Evolutionary conservation across 2,797 vertebrate species (phyloP).

Genomic region (Lacerta bilineata): DNA sequence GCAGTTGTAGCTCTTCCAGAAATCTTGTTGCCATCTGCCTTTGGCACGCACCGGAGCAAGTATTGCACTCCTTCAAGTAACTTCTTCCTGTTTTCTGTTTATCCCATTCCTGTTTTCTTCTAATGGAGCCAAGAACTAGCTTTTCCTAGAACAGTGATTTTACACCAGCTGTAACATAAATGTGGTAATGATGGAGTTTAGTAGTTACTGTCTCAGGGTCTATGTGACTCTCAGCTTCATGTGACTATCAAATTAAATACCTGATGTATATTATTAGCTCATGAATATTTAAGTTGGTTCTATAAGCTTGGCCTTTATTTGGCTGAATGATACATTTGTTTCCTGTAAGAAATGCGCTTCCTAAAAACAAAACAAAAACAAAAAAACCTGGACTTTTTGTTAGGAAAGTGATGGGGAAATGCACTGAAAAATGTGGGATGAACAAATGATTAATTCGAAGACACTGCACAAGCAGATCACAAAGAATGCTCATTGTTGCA

Average conservation of each 20-base stretch:
- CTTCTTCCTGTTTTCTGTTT: conserved; percentile 33
- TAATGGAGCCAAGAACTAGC: background rate
- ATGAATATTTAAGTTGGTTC: background rate
- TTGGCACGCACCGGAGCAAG: background rate
- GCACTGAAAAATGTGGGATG: no score
- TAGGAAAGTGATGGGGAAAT: no score
- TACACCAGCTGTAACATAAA: background rate
- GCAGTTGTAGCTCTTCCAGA: conserved; percentile 4
- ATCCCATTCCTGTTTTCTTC: conserved; percentile 20
- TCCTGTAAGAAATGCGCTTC: background rate
- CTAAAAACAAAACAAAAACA: no score
- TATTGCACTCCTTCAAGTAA: background rate
- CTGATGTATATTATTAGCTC: background rate
- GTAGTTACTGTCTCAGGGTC: background rate
- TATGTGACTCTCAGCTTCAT: background rate
- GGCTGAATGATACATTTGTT: background rate
- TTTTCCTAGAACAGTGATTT: rapidly evolving
- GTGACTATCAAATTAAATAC: background rate
- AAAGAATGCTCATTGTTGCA: no score
- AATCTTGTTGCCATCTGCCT: conserved; percentile 30
- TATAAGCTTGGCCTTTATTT: background rate
- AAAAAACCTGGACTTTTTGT: no score
- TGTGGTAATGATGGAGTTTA: background rate
- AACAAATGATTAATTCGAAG: no score
- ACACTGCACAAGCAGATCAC: no score